A percentile compares a stretch with the other conserved stretches of the same genome.
phyloP scores from a whole-genome alignment of 2,113 vertebrate species.

The Dunckerocampus dactyliophorus region DNA sequence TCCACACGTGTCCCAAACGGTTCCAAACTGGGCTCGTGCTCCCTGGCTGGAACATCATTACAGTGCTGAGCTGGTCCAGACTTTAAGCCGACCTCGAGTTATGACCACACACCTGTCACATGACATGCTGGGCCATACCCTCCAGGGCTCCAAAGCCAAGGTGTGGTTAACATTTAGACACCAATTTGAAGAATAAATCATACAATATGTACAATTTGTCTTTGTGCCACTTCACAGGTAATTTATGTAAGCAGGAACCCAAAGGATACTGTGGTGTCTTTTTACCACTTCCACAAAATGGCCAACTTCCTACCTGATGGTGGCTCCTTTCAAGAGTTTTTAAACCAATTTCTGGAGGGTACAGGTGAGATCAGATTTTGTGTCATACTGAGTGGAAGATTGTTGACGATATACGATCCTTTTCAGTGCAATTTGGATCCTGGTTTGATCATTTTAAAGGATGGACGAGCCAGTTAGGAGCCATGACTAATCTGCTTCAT shows the following conservation, averaged over 20 bases:
- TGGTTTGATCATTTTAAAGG: conserved; percentile 85
- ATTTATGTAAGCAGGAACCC: conserved; percentile 84
- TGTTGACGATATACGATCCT: neutral
- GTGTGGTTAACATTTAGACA: conserved; percentile 36
- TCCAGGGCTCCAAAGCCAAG: conserved; percentile 75
- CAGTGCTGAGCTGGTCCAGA: conserved; percentile 39
- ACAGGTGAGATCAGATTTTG: conserved; percentile 58
- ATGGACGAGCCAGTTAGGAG: conserved; percentile 70
- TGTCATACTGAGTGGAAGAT: neutral
- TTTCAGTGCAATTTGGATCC: conserved; percentile 78
- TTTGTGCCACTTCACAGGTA: conserved; percentile 60
- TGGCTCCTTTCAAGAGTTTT: conserved; percentile 72
- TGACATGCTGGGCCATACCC: conserved; percentile 61
- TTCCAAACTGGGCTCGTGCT: conserved; percentile 79
- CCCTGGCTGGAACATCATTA: conserved; percentile 86
- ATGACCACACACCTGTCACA: conserved; percentile 82
- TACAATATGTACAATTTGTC: neutral
- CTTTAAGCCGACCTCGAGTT: conserved; percentile 49
- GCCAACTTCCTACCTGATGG: conserved; percentile 79
- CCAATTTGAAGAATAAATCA: neutral
- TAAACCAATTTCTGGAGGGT: conserved; percentile 71
- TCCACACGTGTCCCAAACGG: conserved; percentile 48
- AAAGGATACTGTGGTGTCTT: conserved; percentile 82
- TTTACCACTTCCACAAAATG: conserved; percentile 80
- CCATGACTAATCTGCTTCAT: conserved; percentile 68